phyloP scores from a whole-genome alignment of 2,888 invertebrate species.

The Callinectes sapidus region DNA sequence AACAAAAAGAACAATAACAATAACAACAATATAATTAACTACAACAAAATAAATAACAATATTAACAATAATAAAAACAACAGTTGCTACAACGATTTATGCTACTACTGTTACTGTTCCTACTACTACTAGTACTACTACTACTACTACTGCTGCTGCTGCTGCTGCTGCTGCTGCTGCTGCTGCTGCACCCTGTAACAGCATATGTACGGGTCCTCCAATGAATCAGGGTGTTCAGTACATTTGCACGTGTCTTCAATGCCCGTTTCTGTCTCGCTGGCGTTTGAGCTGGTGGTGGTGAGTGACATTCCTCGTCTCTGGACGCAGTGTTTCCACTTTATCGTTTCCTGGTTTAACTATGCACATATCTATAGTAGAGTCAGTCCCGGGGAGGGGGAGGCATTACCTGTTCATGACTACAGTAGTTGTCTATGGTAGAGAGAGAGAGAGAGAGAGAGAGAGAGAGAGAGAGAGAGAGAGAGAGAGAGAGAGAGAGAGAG shows the following conservation, averaged over 20 bases:
- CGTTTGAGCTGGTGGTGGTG: too few species aligned
- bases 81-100: background rate
- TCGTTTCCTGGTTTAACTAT: too few species aligned
- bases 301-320: too few species aligned
- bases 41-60: background rate
- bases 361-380: too few species aligned
- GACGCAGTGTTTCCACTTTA: too few species aligned
- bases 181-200: background rate
- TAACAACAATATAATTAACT: background rate
- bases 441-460: too few species aligned
- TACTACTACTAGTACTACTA: background rate
- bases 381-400: too few species aligned
- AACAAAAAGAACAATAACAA: background rate
- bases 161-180: background rate
- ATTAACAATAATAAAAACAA: background rate
- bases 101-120: background rate
- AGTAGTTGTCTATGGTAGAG: too few species aligned
- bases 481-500: conserved; percentile 13
- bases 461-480: background rate
- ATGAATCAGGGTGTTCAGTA: background rate
- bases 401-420: too few species aligned
- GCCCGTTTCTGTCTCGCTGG: too few species aligned
- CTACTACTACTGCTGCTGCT: background rate
- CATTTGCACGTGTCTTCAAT: background rate
- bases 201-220: background rate